A percentile compares a stretch with the other conserved stretches of the same genome.
Conservation (phyloP, 2,113 vertebrate species). For the Pithys albifrons region DNA sequence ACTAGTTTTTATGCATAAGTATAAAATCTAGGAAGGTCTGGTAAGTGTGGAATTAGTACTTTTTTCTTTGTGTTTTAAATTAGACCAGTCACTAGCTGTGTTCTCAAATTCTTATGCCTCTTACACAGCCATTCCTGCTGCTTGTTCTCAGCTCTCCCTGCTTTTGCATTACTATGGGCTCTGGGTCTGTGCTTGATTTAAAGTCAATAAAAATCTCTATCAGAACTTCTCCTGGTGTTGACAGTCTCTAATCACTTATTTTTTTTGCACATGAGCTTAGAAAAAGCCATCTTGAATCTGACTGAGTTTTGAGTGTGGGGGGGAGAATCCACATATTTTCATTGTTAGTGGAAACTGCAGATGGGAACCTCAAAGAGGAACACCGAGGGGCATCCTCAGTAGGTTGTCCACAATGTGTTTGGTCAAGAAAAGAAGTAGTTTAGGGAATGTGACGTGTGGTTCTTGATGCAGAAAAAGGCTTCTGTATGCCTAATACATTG, state of each 20-base stretch:
- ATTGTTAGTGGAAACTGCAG: not conserved
- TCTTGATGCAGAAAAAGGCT: slow-evolving; percentile 53
- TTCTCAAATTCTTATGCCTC: not conserved
- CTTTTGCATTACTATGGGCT: not conserved
- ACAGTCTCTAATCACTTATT: not conserved
- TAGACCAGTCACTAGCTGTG: not conserved
- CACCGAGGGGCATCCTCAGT: not conserved
- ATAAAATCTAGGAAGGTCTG: not conserved
- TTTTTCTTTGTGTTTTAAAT: not conserved
- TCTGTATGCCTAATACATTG: slow-evolving; percentile 34
- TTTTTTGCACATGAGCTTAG: not conserved
- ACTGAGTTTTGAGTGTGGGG: not conserved
- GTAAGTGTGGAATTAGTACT: not conserved
- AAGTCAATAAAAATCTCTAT: not conserved
- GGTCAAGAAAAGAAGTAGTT: not conserved
- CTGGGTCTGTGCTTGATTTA: not conserved
- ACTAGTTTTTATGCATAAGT: not conserved
- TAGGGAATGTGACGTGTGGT: not conserved
- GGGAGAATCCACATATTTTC: not conserved
- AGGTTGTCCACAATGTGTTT: not conserved
- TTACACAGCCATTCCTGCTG: not conserved
- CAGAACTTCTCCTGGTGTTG: not conserved
- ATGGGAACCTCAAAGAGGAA: not conserved
- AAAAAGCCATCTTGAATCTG: not conserved
- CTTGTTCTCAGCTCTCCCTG: not conserved